Conservation (phyloP, 2,113 vertebrate genomes). For the Zootoca vivipara region DNA sequence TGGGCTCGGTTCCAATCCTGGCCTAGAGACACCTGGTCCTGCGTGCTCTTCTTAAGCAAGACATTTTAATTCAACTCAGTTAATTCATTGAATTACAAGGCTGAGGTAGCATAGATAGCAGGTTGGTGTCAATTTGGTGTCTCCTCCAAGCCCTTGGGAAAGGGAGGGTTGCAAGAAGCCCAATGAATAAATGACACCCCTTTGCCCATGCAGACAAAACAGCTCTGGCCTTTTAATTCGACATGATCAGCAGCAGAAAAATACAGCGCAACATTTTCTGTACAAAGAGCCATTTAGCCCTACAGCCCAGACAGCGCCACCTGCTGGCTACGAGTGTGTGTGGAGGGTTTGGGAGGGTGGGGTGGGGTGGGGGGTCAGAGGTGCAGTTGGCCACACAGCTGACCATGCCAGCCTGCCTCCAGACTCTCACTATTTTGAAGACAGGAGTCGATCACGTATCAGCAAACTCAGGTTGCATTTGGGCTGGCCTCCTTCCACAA, state of each 20-base stretch:
- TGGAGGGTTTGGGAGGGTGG: background rate
- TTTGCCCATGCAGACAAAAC: conserved; percentile 21
- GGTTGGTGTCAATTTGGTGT: no score
- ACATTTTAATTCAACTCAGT: background rate
- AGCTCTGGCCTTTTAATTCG: conserved; percentile 12
- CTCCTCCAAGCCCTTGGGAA: background rate
- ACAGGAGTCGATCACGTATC: no score
- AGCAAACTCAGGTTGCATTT: no score
- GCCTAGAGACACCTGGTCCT: no score
- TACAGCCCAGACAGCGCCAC: background rate
- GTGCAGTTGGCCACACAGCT: no score
- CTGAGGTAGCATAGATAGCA: rapidly evolving
- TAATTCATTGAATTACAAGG: no score
- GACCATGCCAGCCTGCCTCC: no score
- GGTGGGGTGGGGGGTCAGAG: no score
- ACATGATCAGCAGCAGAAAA: conserved; percentile 23
- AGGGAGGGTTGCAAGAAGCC: background rate
- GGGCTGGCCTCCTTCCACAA: no score
- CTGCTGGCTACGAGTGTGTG: background rate
- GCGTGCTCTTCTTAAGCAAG: no score
- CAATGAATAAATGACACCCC: background rate
- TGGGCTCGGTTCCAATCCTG: no score
- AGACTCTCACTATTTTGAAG: no score
- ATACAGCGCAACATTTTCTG: conserved; percentile 12
- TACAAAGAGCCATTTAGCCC: background rate